Evolutionary conservation across 2,888 invertebrate genomes (phyloP).

Genomic region (Tenthredo livida): DNA sequence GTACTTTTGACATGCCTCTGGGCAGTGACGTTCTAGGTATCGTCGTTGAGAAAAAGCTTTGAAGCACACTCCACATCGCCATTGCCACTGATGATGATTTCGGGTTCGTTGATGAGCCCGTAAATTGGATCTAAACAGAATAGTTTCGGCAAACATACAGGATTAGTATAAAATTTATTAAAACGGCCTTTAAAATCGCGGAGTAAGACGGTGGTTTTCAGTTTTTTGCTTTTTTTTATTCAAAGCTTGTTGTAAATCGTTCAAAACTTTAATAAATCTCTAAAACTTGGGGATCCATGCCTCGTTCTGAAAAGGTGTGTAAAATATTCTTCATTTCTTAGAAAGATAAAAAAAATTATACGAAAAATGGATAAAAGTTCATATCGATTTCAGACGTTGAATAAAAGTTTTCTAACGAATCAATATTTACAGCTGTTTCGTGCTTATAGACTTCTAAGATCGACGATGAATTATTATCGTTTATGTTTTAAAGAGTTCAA

Average conservation of each 20-base stretch:
- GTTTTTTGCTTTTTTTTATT: neutral
- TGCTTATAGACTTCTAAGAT: neutral
- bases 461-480: neutral
- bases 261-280: neutral
- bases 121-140: constrained; percentile 82
- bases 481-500: neutral
- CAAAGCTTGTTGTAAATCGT: neutral
- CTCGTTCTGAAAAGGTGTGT: neutral
- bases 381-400: neutral
- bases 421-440: neutral
- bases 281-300: neutral
- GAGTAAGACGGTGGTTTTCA: neutral
- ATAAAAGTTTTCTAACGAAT: neutral
- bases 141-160: neutral
- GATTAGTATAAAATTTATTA: neutral
- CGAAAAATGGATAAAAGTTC: neutral
- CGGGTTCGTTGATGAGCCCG: constrained; percentile 87
- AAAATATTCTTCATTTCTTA: neutral
- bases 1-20: constrained; percentile 85
- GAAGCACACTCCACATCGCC: constrained; percentile 83
- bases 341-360: neutral
- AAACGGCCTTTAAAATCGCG: neutral
- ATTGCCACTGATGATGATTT: constrained; percentile 85
- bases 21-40: constrained; percentile 84
- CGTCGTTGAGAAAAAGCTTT: constrained; percentile 86